Percentiles rank a stretch among this genome's conserved stretches.
phyloP scores from a whole-genome alignment of 2,888 invertebrate genomes.

The Imbricaverruca yamaguchii region DNA sequence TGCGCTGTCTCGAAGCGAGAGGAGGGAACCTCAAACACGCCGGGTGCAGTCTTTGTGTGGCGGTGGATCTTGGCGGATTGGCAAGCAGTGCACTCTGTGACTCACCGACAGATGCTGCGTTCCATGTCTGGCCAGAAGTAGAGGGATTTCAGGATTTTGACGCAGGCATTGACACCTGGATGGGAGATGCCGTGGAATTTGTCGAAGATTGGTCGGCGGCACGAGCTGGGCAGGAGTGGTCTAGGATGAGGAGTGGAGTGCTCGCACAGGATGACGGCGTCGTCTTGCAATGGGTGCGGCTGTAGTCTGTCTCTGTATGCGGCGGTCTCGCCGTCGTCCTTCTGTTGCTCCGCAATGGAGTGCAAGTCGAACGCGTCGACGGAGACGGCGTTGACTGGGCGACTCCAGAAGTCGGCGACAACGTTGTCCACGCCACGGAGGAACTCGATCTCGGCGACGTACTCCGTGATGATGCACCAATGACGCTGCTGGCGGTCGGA shows the following conservation, averaged over 20 bases:
- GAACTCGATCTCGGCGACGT: not conserved
- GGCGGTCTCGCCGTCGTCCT: not conserved
- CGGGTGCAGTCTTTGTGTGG: not conserved
- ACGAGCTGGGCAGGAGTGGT: not conserved
- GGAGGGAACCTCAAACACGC: not conserved
- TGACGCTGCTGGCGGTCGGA: slow-evolving; percentile 24
- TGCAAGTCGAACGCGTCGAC: not conserved
- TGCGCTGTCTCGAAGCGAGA: not conserved
- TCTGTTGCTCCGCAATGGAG: not conserved
- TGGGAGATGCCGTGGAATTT: not conserved
- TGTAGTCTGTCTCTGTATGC: not conserved
- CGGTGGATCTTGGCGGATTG: not conserved
- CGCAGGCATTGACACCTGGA: not conserved
- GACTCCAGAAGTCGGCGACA: not conserved
- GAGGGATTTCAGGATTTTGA: not conserved
- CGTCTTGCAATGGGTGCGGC: not conserved
- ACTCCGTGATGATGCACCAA: not conserved
- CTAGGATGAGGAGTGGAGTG: not conserved
- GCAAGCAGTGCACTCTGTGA: not conserved
- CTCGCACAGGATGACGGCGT: not conserved
- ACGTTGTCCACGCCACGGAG: not conserved
- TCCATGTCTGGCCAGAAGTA: not conserved
- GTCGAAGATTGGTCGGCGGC: not conserved
- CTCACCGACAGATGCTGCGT: not conserved
- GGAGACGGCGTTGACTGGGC: not conserved